Evolutionary conservation across 2,888 invertebrate species (phyloP), one percentile per base, ranked within the genome.

Genomic region (Linnaemya vulpina): DNA sequence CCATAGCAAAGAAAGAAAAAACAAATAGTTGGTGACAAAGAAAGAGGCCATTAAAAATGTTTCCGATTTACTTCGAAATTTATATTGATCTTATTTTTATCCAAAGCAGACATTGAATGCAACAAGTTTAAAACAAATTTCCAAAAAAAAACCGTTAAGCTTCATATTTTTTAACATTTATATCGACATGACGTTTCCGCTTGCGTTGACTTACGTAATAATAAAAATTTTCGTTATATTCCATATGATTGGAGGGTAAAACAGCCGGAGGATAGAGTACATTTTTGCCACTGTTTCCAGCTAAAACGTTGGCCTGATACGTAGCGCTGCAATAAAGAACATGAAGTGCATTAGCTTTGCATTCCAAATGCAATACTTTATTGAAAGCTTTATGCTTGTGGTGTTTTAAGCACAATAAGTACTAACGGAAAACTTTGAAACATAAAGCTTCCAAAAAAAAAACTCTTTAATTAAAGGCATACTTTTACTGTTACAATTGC

Each of bases 121-220:
- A 38, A 58, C 9, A 62, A 71, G n/a, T 79, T 71, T 62, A 20
- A 38, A 60, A 43, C 51, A 60, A 58, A 3, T 51, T 53, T 38
- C 25, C 46, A 46, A 5, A 25, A 46, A 63, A 7, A 65, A 53
- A 5, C 35, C 55, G 53, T 82, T 87, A 87, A 38, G 88, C 87
- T 86, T 88, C 89, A 84, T 89, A 89, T 87, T 89, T 89, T 83
- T 89, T 89, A n/a, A 89, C 90, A 87, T 87, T 89, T 38, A 89
- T 89, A 80, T 89, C 88, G 51, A 87, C 86, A 22, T 88, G 88
- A 22, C 90, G 89, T 83, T 89, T 90, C 25, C 88, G 87, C 35
- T 88, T 87, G 10, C 90, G 86, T 71, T 89, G 88, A 62, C 87
- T 88, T 8, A 85, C 75, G 71, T 87, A 89, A 40, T 88, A 88